phyloP scores from a whole-genome alignment of 2,113 vertebrate species.

The Fregetta grallaria region DNA sequence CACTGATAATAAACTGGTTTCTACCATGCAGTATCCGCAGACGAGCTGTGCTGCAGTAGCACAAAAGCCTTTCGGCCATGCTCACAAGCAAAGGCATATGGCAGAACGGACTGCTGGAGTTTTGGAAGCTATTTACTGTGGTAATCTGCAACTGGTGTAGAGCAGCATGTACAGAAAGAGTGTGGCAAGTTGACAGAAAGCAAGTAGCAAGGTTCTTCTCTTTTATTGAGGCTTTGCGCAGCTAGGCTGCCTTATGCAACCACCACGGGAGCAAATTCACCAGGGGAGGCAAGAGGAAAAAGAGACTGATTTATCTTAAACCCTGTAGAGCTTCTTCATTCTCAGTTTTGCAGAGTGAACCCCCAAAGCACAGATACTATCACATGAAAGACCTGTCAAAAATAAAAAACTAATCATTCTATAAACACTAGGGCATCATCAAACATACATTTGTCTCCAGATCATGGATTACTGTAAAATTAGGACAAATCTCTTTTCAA shows the following conservation, averaged over 20 bases:
- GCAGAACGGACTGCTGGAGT: background rate
- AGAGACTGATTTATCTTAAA: background rate
- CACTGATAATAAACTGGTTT: background rate
- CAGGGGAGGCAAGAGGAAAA: background rate
- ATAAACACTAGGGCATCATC: background rate
- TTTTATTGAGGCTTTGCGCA: constrained; percentile 33
- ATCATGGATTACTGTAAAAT: background rate
- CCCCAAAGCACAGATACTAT: background rate
- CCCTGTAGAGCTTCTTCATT: background rate
- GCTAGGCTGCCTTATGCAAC: constrained; percentile 24
- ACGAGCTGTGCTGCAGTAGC: background rate
- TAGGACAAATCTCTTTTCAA: background rate
- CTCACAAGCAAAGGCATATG: background rate
- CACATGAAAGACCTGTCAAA: background rate
- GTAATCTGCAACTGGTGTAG: constrained; percentile 29
- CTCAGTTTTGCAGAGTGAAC: background rate
- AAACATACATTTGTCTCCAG: background rate
- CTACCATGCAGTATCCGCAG: background rate
- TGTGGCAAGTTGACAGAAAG: constrained; percentile 25
- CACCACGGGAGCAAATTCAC: constrained; percentile 12
- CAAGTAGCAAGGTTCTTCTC: background rate
- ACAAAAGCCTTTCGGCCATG: background rate
- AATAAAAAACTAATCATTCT: background rate
- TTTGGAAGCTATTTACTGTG: background rate
- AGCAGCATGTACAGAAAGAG: constrained; percentile 2